These are phyloP conservation scores for Eilema sororculum DNA, from an alignment of 2,888 invertebrate genomes.

Conservation along the genomic window DNA sequence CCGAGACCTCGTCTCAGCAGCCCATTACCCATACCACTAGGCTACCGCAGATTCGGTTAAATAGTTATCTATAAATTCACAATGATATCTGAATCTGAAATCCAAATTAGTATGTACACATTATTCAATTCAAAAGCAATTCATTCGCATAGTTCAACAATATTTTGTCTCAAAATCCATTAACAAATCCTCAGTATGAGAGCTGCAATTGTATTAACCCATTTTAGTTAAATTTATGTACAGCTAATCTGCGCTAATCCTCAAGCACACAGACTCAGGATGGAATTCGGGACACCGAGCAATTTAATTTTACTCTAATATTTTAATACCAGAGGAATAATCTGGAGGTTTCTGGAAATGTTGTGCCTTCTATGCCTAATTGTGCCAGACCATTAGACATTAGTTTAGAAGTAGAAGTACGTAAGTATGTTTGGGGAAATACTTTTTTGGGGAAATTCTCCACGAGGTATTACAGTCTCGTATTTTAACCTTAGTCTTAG, in stretches of 20 bases:
- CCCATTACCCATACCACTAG: too few species aligned
- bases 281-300: conserved; percentile 21
- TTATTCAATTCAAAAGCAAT: not conserved
- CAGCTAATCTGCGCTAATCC: conserved; percentile 37
- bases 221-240: conserved; percentile 32
- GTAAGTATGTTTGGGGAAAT: not conserved
- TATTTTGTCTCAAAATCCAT: not conserved
- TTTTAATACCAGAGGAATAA: conserved; percentile 36
- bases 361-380: not conserved
- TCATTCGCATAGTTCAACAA: not conserved
- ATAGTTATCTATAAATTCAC: not conserved
- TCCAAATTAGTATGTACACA: not conserved
- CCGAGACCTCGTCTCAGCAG: too few species aligned
- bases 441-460: too few species aligned
- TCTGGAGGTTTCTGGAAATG: not conserved
- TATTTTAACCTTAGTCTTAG: too few species aligned
- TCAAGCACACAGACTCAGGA: conserved; percentile 19
- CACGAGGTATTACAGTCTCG: too few species aligned
- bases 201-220: conserved; percentile 10
- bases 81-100: not conserved
- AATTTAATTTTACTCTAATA: conserved; percentile 38
- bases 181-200: conserved; percentile 4
- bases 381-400: not conserved
- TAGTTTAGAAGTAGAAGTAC: not conserved
- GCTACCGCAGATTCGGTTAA: too few species aligned